These are phyloP conservation scores for Baronia brevicornis DNA, from an alignment of 2,888 invertebrate species.

Conservation along the genomic window DNA sequence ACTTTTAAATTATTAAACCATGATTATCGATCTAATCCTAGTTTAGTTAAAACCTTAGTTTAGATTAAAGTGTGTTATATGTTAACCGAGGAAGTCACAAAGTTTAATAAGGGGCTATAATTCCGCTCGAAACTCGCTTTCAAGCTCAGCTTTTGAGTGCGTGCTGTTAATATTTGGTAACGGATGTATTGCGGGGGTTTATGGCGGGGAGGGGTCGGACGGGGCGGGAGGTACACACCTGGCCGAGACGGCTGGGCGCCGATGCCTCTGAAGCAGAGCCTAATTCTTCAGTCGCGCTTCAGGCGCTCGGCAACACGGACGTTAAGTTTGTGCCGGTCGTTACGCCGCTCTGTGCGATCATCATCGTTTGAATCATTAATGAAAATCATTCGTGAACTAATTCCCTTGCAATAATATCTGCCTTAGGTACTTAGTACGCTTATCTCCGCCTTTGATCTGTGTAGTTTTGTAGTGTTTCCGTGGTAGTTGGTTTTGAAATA, in stretches of 20 bases:
- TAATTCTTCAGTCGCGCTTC: slow-evolving; percentile 46
- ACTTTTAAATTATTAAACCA: too few relatives aligned
- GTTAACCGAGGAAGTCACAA: too few relatives aligned
- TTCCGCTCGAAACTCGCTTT: too few relatives aligned
- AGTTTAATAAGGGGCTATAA: too few relatives aligned
- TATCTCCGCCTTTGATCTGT: background rate
- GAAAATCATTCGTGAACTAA: slow-evolving; percentile 9
- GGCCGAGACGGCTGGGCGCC: slow-evolving; percentile 59
- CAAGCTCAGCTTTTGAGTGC: slow-evolving; percentile 5
- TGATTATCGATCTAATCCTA: too few relatives aligned
- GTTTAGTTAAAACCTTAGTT: too few relatives aligned
- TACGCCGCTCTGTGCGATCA: background rate
- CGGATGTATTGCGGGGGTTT: too few relatives aligned
- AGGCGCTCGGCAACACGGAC: slow-evolving; percentile 34
- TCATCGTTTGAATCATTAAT: slow-evolving; percentile 10
- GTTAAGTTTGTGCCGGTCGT: slow-evolving; percentile 23
- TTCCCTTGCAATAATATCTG: background rate
- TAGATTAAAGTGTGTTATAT: too few relatives aligned
- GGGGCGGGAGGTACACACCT: slow-evolving; percentile 32
- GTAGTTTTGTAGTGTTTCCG: slow-evolving; percentile 21
- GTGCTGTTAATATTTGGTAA: slow-evolving; percentile 11
- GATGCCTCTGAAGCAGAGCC: slow-evolving; percentile 11
- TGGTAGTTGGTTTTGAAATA: slow-evolving; percentile 26
- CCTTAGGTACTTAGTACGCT: background rate
- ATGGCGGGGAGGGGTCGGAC: slow-evolving; percentile 6